Base-by-base conservation (phyloP, 1,140 invertebrate genomes). In the Drosophila pseudoobscura region DNA sequence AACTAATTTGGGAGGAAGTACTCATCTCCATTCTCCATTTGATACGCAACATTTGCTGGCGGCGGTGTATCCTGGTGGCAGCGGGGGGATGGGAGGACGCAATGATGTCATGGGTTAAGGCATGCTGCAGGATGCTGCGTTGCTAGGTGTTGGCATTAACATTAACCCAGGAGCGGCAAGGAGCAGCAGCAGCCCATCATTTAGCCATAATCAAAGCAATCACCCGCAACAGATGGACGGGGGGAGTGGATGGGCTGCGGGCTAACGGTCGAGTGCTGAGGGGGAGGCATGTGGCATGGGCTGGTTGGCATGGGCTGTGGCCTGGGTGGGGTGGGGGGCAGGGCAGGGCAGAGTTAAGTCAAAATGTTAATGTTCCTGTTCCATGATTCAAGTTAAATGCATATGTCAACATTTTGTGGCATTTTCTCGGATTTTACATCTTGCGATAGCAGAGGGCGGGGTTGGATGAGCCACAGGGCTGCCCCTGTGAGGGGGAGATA, bases 81-180 rank as follows among this genome's bases (percentile, higher is more conserved):
- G 68, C 49, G 13, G 52, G 5, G 3, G 46, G 0, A 11, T 17
- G 35, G 4, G n/a, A 20, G 17, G 9, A 51, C 1, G 22, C 4
- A 4, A 20, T 31, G 17, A 6, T 22, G 31, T 11, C 15, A 53
- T 17, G 39, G 51, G 29, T 41, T 35, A 22, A 31, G 50, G 29
- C 26, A 9, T 35, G 59, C 31, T 64, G 46, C 35, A 52, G 45
- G 73, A 75, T 57, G 35, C 31, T 75, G 72, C 61, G 78, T 87
- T 82, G 83, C 82, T 75, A 82, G 82, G 82, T 63, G 51, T 76
- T 59, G 62, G 82, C 62, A 85, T 87, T 85, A 85, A 43, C 62
- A 85, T 87, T 85, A 85, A 43, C 31, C 71, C 24, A 11, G 54
- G 31, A 43, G 31, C 62, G 1, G 8, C 41, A n/a, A 47, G 44